Percentiles rank a stretch among this genome's conserved stretches.
These are phyloP conservation scores for Drosophila littoralis DNA, from an alignment of 1,140 invertebrate species.

Conservation along the genomic window DNA sequence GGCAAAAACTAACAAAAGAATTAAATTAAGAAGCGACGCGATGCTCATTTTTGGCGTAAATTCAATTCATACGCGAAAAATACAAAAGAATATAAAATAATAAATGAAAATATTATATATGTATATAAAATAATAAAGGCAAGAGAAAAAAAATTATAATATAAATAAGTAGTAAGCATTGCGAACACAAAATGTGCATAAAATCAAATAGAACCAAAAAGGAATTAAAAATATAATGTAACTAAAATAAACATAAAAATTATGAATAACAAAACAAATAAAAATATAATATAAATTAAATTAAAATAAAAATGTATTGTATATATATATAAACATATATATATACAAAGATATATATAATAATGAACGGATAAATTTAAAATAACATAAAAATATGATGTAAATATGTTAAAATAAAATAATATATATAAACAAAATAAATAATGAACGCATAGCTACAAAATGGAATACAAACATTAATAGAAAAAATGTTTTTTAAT, in stretches of 20 bases:
- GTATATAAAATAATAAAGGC: not conserved
- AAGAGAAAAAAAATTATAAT: not conserved
- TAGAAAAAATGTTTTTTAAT: no score
- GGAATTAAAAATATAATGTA: not conserved
- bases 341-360: not conserved
- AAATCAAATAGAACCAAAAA: not conserved
- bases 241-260: not conserved
- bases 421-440: not conserved
- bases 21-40: slow-evolving; percentile 36
- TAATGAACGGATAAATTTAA: not conserved
- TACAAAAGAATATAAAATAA: slow-evolving; percentile 2
- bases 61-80: slow-evolving; percentile 35
- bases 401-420: not conserved
- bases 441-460: not conserved
- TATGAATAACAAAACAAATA: not conserved
- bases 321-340: no score
- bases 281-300: not conserved
- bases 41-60: slow-evolving; percentile 34
- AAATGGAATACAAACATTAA: no score
- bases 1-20: slow-evolving; percentile 38
- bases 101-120: not conserved
- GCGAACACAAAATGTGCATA: not conserved
- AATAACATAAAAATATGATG: not conserved
- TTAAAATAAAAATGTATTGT: not conserved
- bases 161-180: not conserved